These are phyloP conservation scores for Siderastrea siderea DNA, from an alignment of 92 coral and sea anemone species.

Conservation along the genomic window DNA sequence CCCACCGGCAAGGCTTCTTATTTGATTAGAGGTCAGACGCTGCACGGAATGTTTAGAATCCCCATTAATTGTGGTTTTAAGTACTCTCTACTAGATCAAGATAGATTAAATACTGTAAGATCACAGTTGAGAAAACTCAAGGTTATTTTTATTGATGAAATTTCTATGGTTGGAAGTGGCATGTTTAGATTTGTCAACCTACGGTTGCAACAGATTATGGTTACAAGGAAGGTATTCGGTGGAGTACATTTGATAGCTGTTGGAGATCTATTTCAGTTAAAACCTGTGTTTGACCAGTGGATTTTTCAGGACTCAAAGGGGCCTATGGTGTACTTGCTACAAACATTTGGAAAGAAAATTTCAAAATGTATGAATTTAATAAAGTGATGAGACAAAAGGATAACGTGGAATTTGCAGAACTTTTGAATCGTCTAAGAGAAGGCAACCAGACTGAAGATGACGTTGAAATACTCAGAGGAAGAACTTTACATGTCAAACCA, in stretches of 20 bases:
- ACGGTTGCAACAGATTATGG: conserved; percentile 62
- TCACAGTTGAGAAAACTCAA: conserved; percentile 53
- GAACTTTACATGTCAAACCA: conserved; percentile 36
- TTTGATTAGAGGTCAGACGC: conserved; percentile 41
- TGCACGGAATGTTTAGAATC: conserved; percentile 43
- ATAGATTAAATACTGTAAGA: conserved; percentile 35
- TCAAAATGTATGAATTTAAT: conserved; percentile 50
- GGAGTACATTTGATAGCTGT: conserved; percentile 61
- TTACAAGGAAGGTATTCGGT: conserved; percentile 60
- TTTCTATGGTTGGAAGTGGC: conserved; percentile 63
- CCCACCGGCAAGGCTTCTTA: neutral
- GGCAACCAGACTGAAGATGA: conserved; percentile 65
- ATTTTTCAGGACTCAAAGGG: conserved; percentile 49
- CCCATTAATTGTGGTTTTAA: conserved; percentile 54
- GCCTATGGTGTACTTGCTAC: conserved; percentile 65
- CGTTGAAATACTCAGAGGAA: conserved; percentile 35
- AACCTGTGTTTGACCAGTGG: conserved; percentile 64
- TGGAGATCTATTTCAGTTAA: conserved; percentile 73
- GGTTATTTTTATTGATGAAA: conserved; percentile 56
- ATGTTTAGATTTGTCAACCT: conserved; percentile 57
- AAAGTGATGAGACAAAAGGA: conserved; percentile 77
- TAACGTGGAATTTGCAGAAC: conserved; percentile 68
- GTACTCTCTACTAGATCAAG: conserved; percentile 24
- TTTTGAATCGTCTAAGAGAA: conserved; percentile 67
- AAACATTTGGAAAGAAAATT: conserved; percentile 56